Base-by-base conservation (phyloP, 2,113 vertebrate genomes). In the Empidonax traillii region DNA sequence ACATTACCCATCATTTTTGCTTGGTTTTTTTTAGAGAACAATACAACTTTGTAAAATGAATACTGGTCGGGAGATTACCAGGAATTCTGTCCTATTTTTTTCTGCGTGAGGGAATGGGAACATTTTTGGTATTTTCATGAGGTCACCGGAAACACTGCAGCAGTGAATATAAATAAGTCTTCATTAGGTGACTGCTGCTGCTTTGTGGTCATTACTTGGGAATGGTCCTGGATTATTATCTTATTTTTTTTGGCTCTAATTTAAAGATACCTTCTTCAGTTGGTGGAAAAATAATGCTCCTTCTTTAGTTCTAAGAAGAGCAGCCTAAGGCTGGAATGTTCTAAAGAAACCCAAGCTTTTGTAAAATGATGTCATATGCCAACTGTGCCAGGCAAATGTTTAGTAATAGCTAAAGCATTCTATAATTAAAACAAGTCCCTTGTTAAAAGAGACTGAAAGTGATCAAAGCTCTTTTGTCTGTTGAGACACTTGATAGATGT, bases 371-470 rank as follows among this genome's bases (percentile, higher is more conserved):
- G 93, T 97, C 90, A 81, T 89, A 82, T 90, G 79, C 76, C 86
- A 92, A 94, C 87, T 79, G 68, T 95, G 90, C 91, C 95, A 97
- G 94, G 77, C 88, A 90, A 97, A 95, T 89, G 73, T 91, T 96
- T 85, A 97, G 66, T 89, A 93, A 97, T 93, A 71, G 39, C 96
- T 97, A 94, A 97, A 96, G 76, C 77, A 96, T 96, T 97, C 97
- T 96, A 79, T 96, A 97, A 98, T 97, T 94, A 97, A 97, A 97
- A 94, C 91, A 98, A 97, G 89, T 91, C 91, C 58, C 91, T 96
- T 96, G 79, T 96, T 96, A 92, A 97, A 96, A 94, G 91, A 93
- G 63, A 68, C 80, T 87, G 89, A 94, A 97, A 97, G 86, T 93
- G 91, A 97, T 97, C 90, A 96, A 96, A 96, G 94, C 96, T 90